Base-by-base conservation (phyloP, 1,140 invertebrate genomes). In the Polyergus mexicanus region DNA sequence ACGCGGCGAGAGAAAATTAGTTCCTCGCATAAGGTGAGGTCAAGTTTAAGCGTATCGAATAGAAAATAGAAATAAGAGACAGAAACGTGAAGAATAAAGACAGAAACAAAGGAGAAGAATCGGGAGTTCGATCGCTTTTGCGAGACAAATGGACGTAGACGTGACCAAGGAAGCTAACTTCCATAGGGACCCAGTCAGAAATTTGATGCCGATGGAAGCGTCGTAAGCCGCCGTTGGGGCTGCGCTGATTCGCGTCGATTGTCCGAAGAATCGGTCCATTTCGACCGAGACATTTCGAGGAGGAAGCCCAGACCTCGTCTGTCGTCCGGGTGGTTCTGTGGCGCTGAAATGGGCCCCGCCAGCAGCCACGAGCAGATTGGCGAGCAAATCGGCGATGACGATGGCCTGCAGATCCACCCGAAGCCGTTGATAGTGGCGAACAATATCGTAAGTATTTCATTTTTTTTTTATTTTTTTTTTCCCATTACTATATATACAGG, bases 261-360 rank as follows among this genome's bases (percentile, higher is more conserved):
- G 60, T 44, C 51, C 47, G 41, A 76, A 62, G 51, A n/a, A 41
- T 84, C 32, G 47, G 25, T 63, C 75, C 44, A 41, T 78, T 78
- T 78, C 62, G 44, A 78, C 76, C 76, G 13, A 35, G 13, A 35
- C 28, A 47, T 80, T n/a, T n/a, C 62, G n/a, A 69, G 38, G 58
- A 13, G 22, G 13, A 38, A 63, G 51, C 4, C 22, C 63, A 56
- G 66, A 62, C 47, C 32, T 28, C 19, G 38, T 74, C 41, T 58
- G 41, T 10, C 22, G 68, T 71, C 32, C n/a, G 16, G 72, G 10
- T 63, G 72, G 88, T 89, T 89, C 88, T 88, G 75, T 86, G 89
- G 85, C 86, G 91, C 89, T 87, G 90, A 93, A 85, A 94, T 95
- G 94, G 94, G 94, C 75, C 94, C 94, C 69, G 92, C 93, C 74